These are phyloP conservation scores for Corythornis cristatus DNA, from an alignment of 2,113 vertebrate genomes.

Conservation along the genomic window DNA sequence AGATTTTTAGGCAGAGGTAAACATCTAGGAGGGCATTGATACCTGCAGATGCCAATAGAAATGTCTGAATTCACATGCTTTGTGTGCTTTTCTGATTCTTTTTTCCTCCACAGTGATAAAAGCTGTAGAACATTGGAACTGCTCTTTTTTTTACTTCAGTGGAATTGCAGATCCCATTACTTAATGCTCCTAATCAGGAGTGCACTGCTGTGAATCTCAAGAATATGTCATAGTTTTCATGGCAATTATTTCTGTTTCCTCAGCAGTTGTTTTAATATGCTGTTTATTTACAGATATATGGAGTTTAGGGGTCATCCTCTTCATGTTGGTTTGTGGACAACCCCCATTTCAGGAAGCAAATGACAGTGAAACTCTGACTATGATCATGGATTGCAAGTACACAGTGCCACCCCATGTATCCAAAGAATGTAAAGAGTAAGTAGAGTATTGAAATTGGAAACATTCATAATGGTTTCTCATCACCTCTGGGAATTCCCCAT, in stretches of 20 bases:
- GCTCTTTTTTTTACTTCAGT: neutral
- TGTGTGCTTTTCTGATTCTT: neutral
- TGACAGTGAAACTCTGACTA: conserved; percentile 97
- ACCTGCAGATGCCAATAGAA: neutral
- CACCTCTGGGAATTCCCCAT: neutral
- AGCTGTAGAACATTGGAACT: neutral
- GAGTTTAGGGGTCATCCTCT: conserved; percentile 97
- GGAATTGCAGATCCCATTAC: neutral
- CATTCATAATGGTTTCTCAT: neutral
- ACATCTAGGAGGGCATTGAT: neutral
- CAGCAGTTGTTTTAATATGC: neutral
- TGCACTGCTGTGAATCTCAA: neutral
- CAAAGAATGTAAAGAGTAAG: conserved; percentile 94
- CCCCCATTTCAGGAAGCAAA: conserved; percentile 98
- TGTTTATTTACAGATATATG: conserved; percentile 87
- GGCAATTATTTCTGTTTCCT: neutral
- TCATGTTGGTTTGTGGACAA: conserved; percentile 97
- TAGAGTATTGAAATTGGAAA: conserved; percentile 10
- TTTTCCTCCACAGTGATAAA: neutral
- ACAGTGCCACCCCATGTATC: conserved; percentile 92
- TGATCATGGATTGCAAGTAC: conserved; percentile 99
- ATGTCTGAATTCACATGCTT: neutral
- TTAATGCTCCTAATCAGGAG: neutral
- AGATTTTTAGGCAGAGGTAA: neutral
- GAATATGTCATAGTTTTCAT: neutral